Evolutionary conservation across 1,140 invertebrate species (phyloP), one percentile per base, ranked within the genome.

Genomic region (Dendrolimus punctatus): DNA sequence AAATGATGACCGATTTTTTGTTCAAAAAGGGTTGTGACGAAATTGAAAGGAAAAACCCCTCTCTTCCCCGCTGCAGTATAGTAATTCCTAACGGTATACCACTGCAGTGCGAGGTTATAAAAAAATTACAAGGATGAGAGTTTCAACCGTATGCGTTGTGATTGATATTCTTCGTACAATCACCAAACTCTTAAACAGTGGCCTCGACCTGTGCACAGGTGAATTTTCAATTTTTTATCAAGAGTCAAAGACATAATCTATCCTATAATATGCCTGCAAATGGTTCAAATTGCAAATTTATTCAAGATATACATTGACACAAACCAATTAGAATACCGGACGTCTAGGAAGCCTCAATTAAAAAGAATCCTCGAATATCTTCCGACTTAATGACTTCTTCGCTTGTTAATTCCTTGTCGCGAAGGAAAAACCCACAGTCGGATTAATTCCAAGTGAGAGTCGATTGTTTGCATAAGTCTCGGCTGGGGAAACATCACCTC

Each of bases 341-440:
- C 72, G 77, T 69, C 71, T 68, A 77, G 68, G 75, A 80, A 81
- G 69, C 80, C 80, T 68, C 83, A 86, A 84, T 86, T 86, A 86
- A 83, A 85, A 78, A 64, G 64, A 80, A 82, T 79, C 72, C 80
- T 80, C 80, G 68, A 76, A 82, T 80, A 81, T 84, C 80, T 84
- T 86, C 80, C 76, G 71, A 80, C 76, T 81, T 84, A 84, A 86
- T 86, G 80, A 84, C 80, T 84, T 86, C 83, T 86, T 86, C 79
- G 73, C 83, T 86, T 81, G 80, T 86, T 86, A 86, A 86, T 86
- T 83, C 78, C 74, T 82, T 83, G 80, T 84, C 83, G 76, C 79
- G 74, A 80, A 83, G 72, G 75, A 86, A 83, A 82, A 81, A 80
- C 78, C 66, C 71, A 62, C 68, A 80, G 76, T 75, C 72, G 73